Conservation (phyloP, 2,888 invertebrate genomes). For the Andricus quercusramuli region DNA sequence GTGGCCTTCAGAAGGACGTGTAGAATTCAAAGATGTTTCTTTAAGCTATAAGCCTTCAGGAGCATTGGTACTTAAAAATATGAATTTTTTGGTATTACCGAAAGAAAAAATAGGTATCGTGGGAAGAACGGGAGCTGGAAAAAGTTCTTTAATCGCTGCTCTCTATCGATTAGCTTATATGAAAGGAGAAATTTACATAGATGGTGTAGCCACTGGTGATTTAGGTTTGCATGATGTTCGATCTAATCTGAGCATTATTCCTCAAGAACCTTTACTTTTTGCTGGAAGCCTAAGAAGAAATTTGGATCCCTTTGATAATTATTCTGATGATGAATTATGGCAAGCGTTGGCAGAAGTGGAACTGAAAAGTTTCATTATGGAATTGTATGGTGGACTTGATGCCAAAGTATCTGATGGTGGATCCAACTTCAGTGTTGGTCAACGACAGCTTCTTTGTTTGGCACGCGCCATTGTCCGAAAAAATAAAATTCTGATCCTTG, state of each 20-base stretch:
- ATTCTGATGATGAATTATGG: slow-evolving; percentile 80
- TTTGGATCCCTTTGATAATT: slow-evolving; percentile 84
- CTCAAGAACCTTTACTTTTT: slow-evolving; percentile 81
- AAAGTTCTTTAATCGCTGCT: slow-evolving; percentile 85
- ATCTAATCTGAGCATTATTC: slow-evolving; percentile 84
- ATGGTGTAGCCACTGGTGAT: slow-evolving; percentile 82
- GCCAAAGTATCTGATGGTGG: slow-evolving; percentile 89
- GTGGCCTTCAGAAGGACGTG: slow-evolving; percentile 81
- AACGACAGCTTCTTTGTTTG: slow-evolving; percentile 92
- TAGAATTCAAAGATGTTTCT: slow-evolving; percentile 80
- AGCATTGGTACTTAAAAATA: slow-evolving; percentile 80
- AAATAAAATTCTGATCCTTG: slow-evolving; percentile 52
- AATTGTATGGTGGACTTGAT: slow-evolving; percentile 81
- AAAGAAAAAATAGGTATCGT: slow-evolving; percentile 85
- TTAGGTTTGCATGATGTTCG: slow-evolving; percentile 83
- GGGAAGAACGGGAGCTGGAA: slow-evolving; percentile 85
- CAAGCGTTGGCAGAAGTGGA: slow-evolving; percentile 84
- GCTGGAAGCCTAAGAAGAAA: slow-evolving; percentile 82
- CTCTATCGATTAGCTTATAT: slow-evolving; percentile 85
- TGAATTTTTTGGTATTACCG: slow-evolving; percentile 80
- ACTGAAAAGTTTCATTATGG: slow-evolving; percentile 84
- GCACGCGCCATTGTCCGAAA: slow-evolving; percentile 85
- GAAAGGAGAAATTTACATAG: slow-evolving; percentile 85
- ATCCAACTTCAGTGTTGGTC: slow-evolving; percentile 92
- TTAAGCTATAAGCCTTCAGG: slow-evolving; percentile 80